Evolutionary conservation across 2,113 vertebrate genomes (phyloP), one percentile per base, ranked within the genome.

Genomic region (Chiloscyllium plagiosum): DNA sequence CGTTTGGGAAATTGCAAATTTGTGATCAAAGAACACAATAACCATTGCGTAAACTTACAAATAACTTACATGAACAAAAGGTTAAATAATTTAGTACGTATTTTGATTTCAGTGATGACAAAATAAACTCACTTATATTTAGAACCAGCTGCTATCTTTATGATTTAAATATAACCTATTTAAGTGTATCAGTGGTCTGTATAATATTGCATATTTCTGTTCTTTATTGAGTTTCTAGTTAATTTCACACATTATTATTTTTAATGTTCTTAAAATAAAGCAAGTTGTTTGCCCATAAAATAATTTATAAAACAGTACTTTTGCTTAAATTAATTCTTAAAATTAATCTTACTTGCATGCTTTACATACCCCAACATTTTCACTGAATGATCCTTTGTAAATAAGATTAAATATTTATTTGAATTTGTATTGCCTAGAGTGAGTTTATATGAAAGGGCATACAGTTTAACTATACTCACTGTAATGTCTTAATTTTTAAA

Each of bases 321-420:
- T 69, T 47, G 3, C 37, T 3, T 52, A 72, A 50, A 33, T 47
- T 47, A 47, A 72, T 72, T 72, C 50, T 95, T 15, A 72, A 72
- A 72, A 95, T 42, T 70, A 24, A 7, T 56, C 12, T n/a, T 1
- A 89, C 26, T 90, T 90, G 52, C 37, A 47, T 83, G 52, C 4
- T 61, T 13, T 24, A 90, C 15, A 56, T n/a, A 26, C 33, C 0
- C 26, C 42, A 95, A 47, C 4, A 72, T 95, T 52, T 95, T 76
- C 69, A 12, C 26, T 72, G 68, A 72, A 52, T 76, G 94, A 26
- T 61, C 19, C 72, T 47, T 72, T 15, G 12, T 52, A 15, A 95
- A 95, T 95, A 15, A 95, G 52, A 37, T 72, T 76, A 95, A 95
- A 76, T 95, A 72, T 95, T 95, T 95, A 47, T 95, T 50, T 72